Evolutionary conservation across 2,113 vertebrate species (phyloP).

Genomic region (Pangasianodon gigas): DNA sequence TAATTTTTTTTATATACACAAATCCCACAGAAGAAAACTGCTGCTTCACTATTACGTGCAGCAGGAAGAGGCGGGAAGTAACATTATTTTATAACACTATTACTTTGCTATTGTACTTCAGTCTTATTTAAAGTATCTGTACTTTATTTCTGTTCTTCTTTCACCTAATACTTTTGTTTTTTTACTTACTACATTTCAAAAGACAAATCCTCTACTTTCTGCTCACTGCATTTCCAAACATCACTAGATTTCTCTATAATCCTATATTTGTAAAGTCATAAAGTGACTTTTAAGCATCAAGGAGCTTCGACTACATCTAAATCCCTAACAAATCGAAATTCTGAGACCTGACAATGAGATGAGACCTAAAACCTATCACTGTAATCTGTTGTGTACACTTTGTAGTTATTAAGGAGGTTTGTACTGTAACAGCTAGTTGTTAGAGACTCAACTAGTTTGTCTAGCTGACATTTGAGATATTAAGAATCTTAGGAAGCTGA

Average conservation of each 20-base stretch:
- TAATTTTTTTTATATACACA: background rate
- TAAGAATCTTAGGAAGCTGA: background rate
- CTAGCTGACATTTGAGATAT: background rate
- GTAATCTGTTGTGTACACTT: background rate
- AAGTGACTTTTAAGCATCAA: background rate
- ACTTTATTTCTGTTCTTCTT: background rate
- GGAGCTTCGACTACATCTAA: background rate
- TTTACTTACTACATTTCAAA: background rate
- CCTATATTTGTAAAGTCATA: background rate
- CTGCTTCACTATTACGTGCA: background rate
- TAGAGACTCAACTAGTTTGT: background rate
- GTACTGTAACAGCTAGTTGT: background rate
- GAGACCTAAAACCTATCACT: background rate
- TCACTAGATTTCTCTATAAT: background rate
- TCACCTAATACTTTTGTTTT: background rate
- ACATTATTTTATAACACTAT: background rate
- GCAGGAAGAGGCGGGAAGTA: background rate
- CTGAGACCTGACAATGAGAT: no score
- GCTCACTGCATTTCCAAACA: background rate
- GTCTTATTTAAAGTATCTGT: background rate
- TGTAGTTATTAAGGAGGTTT: background rate
- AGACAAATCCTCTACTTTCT: background rate
- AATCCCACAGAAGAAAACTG: background rate
- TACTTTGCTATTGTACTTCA: background rate
- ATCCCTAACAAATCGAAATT: background rate